phyloP scores from a whole-genome alignment of 2,113 vertebrate genomes.

The Semicossyphus pulcher region DNA sequence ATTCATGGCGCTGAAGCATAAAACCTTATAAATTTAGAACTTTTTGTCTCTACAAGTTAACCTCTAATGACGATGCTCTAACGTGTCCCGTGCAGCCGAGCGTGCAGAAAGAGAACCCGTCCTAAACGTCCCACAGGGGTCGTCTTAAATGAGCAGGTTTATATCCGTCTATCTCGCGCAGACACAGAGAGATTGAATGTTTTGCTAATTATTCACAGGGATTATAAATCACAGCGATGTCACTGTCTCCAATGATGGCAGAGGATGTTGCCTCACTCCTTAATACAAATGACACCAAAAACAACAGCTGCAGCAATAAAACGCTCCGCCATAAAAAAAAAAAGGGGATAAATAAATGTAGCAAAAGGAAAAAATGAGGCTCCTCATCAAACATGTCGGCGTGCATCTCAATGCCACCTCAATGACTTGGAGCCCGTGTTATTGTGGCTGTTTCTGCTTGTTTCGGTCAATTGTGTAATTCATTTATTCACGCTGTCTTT shows the following conservation, averaged over 20 bases:
- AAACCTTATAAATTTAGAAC: slow-evolving; percentile 1
- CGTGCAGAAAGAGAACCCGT: slow-evolving; percentile 54
- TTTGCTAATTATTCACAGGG: slow-evolving; percentile 77
- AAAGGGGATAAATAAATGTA: slow-evolving; percentile 70
- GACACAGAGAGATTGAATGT: slow-evolving; percentile 62
- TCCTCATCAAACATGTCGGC: slow-evolving; percentile 61
- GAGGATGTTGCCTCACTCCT: slow-evolving; percentile 66
- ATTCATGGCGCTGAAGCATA: slow-evolving; percentile 18
- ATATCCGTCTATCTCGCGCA: slow-evolving; percentile 54
- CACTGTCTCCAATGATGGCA: slow-evolving; percentile 67
- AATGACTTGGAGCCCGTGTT: slow-evolving; percentile 50
- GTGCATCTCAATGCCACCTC: slow-evolving; percentile 51
- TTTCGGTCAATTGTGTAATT: slow-evolving; percentile 26
- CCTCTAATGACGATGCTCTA: slow-evolving; percentile 53
- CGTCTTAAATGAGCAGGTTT: slow-evolving; percentile 69
- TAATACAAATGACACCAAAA: slow-evolving; percentile 76
- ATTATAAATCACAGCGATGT: slow-evolving; percentile 76
- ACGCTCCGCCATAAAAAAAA: slow-evolving; percentile 67
- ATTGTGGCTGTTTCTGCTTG: slow-evolving; percentile 27
- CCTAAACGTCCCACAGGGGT: slow-evolving; percentile 59
- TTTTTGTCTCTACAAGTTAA: slow-evolving; percentile 37
- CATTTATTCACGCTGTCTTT: slow-evolving; percentile 32
- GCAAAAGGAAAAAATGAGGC: slow-evolving; percentile 52
- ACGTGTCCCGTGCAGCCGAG: slow-evolving; percentile 45
- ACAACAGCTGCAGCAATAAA: slow-evolving; percentile 82